These are phyloP conservation scores for Macquaria ambigua DNA, from an alignment of 2,113 vertebrate species.

Conservation along the genomic window DNA sequence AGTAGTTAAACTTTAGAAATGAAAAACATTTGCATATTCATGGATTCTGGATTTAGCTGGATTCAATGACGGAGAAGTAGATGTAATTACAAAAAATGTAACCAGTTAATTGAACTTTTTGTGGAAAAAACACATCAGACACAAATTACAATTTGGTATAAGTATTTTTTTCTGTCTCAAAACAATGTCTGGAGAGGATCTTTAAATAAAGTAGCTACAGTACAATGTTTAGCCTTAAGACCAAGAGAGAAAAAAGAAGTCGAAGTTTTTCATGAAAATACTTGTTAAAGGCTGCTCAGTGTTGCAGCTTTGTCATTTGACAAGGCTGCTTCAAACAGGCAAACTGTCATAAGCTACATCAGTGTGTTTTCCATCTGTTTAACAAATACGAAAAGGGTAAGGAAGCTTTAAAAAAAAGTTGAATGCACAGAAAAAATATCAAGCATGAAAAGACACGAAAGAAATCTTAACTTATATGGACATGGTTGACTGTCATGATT, in stretches of 20 bases:
- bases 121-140: background rate
- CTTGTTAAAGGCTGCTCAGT: background rate
- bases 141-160: background rate
- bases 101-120: background rate
- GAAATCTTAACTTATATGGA: background rate
- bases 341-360: background rate
- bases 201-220: background rate
- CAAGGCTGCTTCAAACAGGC: background rate
- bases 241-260: background rate
- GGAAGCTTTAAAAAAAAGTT: background rate
- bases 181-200: background rate
- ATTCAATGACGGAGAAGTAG: background rate
- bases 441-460: background rate
- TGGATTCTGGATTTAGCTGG: background rate
- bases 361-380: background rate
- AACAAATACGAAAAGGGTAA: background rate
- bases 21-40: background rate
- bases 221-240: background rate
- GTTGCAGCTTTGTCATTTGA: background rate
- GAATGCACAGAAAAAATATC: background rate
- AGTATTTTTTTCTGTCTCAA: background rate
- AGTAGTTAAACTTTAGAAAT: background rate
- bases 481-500: background rate
- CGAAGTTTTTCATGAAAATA: background rate
- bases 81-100: background rate